Evolutionary conservation across 2,113 vertebrate species (phyloP).

Genomic region (Microcebus murinus): DNA sequence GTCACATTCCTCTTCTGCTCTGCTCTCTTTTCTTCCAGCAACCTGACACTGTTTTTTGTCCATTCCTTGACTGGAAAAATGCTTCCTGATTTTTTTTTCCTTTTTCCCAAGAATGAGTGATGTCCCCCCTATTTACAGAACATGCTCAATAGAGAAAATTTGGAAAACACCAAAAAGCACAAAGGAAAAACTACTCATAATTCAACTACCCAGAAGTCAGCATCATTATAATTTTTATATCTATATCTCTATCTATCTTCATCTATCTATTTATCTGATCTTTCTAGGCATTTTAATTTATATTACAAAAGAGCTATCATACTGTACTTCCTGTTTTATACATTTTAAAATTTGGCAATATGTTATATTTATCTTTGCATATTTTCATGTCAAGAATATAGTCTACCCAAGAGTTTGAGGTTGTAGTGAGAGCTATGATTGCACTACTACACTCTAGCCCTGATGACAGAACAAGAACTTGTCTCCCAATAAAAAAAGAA

Average conservation of each 20-base stretch:
- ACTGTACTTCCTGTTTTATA: background rate
- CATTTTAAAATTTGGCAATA: constrained; percentile 14
- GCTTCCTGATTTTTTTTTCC: background rate
- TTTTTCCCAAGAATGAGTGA: constrained; percentile 35
- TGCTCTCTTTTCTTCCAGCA: background rate
- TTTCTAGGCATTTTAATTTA: constrained; percentile 35
- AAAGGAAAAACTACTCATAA: constrained; percentile 42
- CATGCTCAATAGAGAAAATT: constrained; percentile 38
- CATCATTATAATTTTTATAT: background rate
- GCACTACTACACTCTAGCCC: too few species aligned
- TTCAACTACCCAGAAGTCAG: constrained; percentile 4
- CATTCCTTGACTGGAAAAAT: constrained; percentile 19
- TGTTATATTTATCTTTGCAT: background rate
- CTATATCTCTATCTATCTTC: background rate
- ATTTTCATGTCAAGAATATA: background rate
- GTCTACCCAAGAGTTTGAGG: background rate
- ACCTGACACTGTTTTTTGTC: background rate
- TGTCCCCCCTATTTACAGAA: background rate
- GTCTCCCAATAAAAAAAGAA: too few species aligned
- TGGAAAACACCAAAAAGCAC: constrained; percentile 71
- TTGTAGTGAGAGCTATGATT: too few species aligned
- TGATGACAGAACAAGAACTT: too few species aligned
- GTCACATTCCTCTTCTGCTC: background rate
- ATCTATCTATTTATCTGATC: background rate
- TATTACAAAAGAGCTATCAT: background rate